These are phyloP conservation scores for Saturnia pavonia DNA, from an alignment of 2,888 invertebrate species.

Conservation along the genomic window DNA sequence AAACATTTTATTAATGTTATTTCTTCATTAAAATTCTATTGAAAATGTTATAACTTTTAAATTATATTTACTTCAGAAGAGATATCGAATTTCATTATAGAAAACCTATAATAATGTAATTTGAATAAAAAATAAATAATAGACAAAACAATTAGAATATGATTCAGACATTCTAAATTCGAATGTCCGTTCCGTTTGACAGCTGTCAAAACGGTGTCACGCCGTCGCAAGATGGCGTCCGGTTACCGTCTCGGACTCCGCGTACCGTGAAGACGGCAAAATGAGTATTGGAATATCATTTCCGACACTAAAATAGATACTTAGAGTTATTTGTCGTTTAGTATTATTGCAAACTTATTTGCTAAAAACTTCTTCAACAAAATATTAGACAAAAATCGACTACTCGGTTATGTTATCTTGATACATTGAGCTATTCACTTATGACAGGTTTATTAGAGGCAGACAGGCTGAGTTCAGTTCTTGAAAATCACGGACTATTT, in stretches of 20 bases:
- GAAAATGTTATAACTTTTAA: neutral
- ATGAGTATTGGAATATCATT: slow-evolving; percentile 66
- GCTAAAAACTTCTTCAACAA: neutral
- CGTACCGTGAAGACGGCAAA: slow-evolving; percentile 64
- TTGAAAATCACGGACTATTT: too few relatives aligned
- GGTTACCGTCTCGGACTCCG: slow-evolving; percentile 70
- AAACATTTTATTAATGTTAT: neutral
- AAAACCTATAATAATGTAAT: slow-evolving; percentile 12
- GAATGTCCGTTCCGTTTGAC: slow-evolving; percentile 74
- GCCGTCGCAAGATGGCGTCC: slow-evolving; percentile 74
- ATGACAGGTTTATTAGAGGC: too few relatives aligned
- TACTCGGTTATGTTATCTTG: neutral
- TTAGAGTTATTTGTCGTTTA: slow-evolving; percentile 20
- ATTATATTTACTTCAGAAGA: slow-evolving; percentile 14
- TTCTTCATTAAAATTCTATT: neutral
- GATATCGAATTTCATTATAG: slow-evolving; percentile 18
- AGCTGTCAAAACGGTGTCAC: slow-evolving; percentile 78
- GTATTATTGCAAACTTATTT: neutral
- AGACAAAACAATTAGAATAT: slow-evolving; percentile 28
- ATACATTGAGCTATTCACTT: neutral
- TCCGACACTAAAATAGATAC: slow-evolving; percentile 70
- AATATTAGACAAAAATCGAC: too few relatives aligned
- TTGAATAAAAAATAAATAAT: neutral
- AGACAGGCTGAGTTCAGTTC: too few relatives aligned
- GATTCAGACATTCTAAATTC: slow-evolving; percentile 72